These are phyloP conservation scores for Patella depressa DNA, from an alignment of 2,888 invertebrate genomes.

Conservation along the genomic window DNA sequence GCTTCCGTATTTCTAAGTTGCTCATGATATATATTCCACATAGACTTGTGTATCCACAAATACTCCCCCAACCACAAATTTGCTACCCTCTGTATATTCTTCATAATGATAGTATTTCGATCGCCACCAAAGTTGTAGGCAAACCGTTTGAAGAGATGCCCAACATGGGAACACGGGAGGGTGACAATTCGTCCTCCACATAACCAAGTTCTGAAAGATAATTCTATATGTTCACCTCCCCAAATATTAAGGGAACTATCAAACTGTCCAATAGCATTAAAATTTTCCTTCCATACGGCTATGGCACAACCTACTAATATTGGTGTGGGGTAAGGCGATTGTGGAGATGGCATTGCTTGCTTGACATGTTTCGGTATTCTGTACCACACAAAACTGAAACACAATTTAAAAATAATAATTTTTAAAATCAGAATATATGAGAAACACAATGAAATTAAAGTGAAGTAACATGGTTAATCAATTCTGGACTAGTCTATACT, in stretches of 20 bases:
- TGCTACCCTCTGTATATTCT: constrained; percentile 10
- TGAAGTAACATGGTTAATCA: neutral
- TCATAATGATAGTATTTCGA: neutral
- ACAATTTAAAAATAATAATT: neutral
- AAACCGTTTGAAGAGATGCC: constrained; percentile 78
- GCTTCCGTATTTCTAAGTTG: constrained; percentile 33
- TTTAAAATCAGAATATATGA: neutral
- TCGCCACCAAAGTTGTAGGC: constrained; percentile 84
- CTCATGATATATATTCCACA: neutral
- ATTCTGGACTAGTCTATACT: too few species aligned
- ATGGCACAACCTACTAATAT: constrained; percentile 87
- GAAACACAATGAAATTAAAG: neutral
- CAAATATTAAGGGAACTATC: constrained; percentile 99
- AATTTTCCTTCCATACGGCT: constrained; percentile 91
- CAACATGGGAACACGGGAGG: constrained; percentile 37
- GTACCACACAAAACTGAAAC: too few species aligned
- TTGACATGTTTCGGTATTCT: too few species aligned
- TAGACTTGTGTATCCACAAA: neutral
- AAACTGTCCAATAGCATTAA: constrained; percentile 93
- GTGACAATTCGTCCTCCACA: constrained; percentile 33
- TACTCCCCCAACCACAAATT: constrained; percentile 19
- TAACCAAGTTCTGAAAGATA: constrained; percentile 84
- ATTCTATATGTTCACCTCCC: constrained; percentile 97
- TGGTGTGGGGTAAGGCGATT: too few species aligned
- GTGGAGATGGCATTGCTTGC: too few species aligned